Conservation (phyloP, 1,140 invertebrate genomes). For the Kradibia gibbosae region DNA sequence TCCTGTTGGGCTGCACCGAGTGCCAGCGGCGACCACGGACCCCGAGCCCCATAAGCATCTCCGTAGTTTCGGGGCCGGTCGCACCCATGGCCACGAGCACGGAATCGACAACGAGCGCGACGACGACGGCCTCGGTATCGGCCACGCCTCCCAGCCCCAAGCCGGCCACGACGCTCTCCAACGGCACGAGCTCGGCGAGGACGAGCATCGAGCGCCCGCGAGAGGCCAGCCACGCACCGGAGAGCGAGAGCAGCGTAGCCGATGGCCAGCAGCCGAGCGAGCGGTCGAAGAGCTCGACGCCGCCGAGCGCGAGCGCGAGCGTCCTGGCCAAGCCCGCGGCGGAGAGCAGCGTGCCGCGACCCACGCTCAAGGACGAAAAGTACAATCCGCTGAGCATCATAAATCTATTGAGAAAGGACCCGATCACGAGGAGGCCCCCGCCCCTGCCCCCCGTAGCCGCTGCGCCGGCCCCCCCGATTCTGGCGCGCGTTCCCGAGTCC, state of each 20-base stretch:
- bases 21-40: conserved; percentile 91
- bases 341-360: conserved; percentile 11
- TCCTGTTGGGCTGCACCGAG: conserved; percentile 93
- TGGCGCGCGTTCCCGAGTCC: conserved; percentile 65
- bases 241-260: not conserved
- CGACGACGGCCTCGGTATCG: conserved; percentile 6
- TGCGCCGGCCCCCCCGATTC: conserved; percentile 51
- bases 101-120: conserved; percentile 22
- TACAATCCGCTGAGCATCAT: conserved; percentile 80
- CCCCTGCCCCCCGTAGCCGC: not conserved
- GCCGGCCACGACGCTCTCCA: conserved; percentile 53
- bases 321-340: not conserved
- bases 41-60: conserved; percentile 72
- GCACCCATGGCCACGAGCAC: conserved; percentile 36
- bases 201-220: not conserved
- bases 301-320: not conserved
- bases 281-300: conserved; percentile 27
- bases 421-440: conserved; percentile 55
- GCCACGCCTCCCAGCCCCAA: conserved; percentile 30
- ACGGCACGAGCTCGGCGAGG: conserved; percentile 57
- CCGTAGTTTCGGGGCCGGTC: not conserved
- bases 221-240: conserved; percentile 18
- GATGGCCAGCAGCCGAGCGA: conserved; percentile 27
- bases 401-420: conserved; percentile 79
- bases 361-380: conserved; percentile 70